These are phyloP conservation scores for Sogatella furcifera DNA, from an alignment of 1,140 invertebrate genomes.

Conservation along the genomic window DNA sequence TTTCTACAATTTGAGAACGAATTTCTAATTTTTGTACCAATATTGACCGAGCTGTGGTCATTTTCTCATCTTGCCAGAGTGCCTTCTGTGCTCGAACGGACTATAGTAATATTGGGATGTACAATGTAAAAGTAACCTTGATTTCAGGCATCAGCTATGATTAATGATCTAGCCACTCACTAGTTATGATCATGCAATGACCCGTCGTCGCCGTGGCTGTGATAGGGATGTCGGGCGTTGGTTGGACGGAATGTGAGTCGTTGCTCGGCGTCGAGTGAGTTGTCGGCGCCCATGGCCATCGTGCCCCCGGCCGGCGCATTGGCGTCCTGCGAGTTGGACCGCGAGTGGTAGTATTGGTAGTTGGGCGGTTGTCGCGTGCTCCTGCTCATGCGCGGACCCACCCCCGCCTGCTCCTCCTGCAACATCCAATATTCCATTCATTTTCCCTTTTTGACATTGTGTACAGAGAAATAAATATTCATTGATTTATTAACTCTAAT, in stretches of 20 bases:
- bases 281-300: constrained; percentile 9
- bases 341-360: constrained; percentile 23
- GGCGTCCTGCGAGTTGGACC: constrained; percentile 33
- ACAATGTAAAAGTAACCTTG: no score
- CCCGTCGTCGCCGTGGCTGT: constrained; percentile 31
- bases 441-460: no score
- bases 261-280: constrained; percentile 38
- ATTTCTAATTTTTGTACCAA: no score
- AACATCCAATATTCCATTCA: constrained; percentile 15
- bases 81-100: no score
- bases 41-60: no score
- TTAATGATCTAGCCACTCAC: constrained; percentile 27
- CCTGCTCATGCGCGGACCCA: constrained; percentile 39
- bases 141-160: no score
- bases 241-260: constrained; percentile 40
- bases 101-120: no score
- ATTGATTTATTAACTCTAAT: no score
- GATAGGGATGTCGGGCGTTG: neutral
- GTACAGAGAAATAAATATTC: no score
- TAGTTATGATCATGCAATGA: constrained; percentile 30
- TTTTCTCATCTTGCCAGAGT: no score
- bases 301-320: constrained; percentile 11
- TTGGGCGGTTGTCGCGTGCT: constrained; percentile 17
- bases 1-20: no score
- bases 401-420: constrained; percentile 58